Evolutionary conservation across 1,140 invertebrate genomes (phyloP), one percentile per base, ranked within the genome.

Genomic region (Theocolax elegans): DNA sequence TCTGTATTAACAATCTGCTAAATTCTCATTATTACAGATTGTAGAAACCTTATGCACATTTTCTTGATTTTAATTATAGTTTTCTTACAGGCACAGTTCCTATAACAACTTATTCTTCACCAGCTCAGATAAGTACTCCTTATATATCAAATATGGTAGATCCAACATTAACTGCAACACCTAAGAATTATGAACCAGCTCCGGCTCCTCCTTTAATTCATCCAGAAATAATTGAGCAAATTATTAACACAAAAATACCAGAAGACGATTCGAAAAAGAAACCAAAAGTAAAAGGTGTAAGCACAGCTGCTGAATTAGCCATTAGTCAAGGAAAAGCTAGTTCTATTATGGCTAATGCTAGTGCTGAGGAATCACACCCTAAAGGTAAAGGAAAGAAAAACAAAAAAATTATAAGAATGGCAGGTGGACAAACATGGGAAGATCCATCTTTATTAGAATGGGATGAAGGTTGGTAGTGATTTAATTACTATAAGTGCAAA

Each of bases 361-460:
- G 87, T 76, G 88, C 89, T 10, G 89, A 90, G 71, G 87, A 90
- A 60, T 88, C 85, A 42, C 89, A 90, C 76, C 88, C 89, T n/a
- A 87, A 87, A 67, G 88, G 88, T 1, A 90, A 90, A 74, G 89
- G 87, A 74, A 89, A 88, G 74, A 92, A 89, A 80, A 95, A 91
- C 81, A 89, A 90, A 58, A 94, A 92, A 77, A 85, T 95, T 42
- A 89, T 98, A 38, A 87, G 97, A 49, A 94, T 92, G 74, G 97
- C 97, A 7, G 97, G 97, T 40, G 96, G 96, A 3, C 91, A 93
- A 75, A 91, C 92, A 1, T 99, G 97, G 97, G 97, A 99, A 84
- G 97, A 98, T 87, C 87, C 89, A 42, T 95, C 95, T 0, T 83
- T 99, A 23, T 80, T 90, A 13, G 97, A 99, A 78, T 99, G 97